Evolutionary conservation across 2,113 vertebrate genomes (phyloP).

Genomic region (Megaceryle maxima): DNA sequence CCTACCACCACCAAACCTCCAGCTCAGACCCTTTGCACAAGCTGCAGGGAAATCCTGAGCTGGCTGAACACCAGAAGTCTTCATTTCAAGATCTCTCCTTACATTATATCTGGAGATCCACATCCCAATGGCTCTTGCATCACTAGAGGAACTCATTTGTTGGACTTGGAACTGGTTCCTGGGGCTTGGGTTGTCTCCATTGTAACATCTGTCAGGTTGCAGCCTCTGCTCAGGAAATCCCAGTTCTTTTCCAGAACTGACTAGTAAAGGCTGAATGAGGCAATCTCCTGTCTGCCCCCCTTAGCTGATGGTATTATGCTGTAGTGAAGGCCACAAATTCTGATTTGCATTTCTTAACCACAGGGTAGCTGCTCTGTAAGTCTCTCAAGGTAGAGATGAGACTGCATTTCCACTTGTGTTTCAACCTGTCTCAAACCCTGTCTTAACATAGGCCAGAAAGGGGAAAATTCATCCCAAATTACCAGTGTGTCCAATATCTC

Average conservation of each 20-base stretch:
- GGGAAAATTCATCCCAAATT: background rate
- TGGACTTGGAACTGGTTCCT: background rate
- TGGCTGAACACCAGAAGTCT: background rate
- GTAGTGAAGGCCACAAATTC: background rate
- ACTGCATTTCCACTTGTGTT: background rate
- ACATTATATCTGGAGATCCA: background rate
- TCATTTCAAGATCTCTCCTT: background rate
- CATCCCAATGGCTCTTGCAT: background rate
- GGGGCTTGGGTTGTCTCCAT: background rate
- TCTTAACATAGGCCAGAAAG: background rate
- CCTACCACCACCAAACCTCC: background rate
- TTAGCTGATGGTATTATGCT: background rate
- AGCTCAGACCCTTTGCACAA: background rate
- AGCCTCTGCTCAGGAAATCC: background rate
- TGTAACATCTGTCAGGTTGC: background rate
- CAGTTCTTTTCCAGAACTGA: background rate
- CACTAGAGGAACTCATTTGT: background rate
- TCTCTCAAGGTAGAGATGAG: background rate
- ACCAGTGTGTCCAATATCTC: background rate
- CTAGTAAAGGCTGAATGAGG: background rate
- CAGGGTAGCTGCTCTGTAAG: background rate
- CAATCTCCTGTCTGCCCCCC: background rate
- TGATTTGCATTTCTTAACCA: background rate
- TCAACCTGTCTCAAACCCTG: background rate
- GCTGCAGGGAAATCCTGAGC: background rate